Percentiles rank a stretch among this genome's conserved stretches.
These are phyloP conservation scores for Caenorhabditis inopinata DNA, from an alignment of 1,140 invertebrate genomes.

Conservation along the genomic window DNA sequence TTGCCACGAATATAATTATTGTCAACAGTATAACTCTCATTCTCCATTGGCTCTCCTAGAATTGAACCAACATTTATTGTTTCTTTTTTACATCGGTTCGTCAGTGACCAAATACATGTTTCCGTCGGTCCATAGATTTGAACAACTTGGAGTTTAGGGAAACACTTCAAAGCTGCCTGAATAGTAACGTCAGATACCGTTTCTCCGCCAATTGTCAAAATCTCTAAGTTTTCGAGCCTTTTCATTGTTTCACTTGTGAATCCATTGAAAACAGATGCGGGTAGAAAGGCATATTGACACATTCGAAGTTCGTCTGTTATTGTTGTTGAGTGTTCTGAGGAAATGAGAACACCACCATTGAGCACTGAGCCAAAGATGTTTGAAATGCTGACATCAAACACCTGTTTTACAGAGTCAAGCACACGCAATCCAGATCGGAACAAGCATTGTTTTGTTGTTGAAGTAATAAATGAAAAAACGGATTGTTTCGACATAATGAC, in stretches of 20 bases:
- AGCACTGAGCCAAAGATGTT: slow-evolving; percentile 54
- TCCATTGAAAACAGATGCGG: slow-evolving; percentile 58
- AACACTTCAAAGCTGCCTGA: neutral
- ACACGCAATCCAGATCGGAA: slow-evolving; percentile 34
- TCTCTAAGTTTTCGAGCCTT: slow-evolving; percentile 35
- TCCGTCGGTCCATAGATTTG: slow-evolving; percentile 64
- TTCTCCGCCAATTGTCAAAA: slow-evolving; percentile 56
- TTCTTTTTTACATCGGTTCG: slow-evolving; percentile 36
- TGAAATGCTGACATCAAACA: slow-evolving; percentile 57
- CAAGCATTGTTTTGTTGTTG: slow-evolving; percentile 36
- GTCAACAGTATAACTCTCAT: neutral
- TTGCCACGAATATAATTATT: slow-evolving; percentile 31
- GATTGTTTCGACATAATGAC: slow-evolving; percentile 51
- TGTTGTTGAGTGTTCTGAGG: neutral
- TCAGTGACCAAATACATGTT: slow-evolving; percentile 52
- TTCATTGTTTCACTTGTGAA: slow-evolving; percentile 40
- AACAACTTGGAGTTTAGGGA: slow-evolving; percentile 26
- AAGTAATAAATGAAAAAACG: slow-evolving; percentile 41
- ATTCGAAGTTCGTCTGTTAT: slow-evolving; percentile 23
- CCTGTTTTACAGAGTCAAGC: slow-evolving; percentile 53
- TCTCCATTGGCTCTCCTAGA: slow-evolving; percentile 45
- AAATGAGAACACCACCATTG: slow-evolving; percentile 45
- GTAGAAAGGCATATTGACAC: slow-evolving; percentile 48
- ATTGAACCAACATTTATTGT: slow-evolving; percentile 36
- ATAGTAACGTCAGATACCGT: slow-evolving; percentile 40